Percentiles rank a stretch among this genome's conserved stretches.
Evolutionary conservation across 2,113 vertebrate species (phyloP).

Genomic region (Tragelaphus imberbis): DNA sequence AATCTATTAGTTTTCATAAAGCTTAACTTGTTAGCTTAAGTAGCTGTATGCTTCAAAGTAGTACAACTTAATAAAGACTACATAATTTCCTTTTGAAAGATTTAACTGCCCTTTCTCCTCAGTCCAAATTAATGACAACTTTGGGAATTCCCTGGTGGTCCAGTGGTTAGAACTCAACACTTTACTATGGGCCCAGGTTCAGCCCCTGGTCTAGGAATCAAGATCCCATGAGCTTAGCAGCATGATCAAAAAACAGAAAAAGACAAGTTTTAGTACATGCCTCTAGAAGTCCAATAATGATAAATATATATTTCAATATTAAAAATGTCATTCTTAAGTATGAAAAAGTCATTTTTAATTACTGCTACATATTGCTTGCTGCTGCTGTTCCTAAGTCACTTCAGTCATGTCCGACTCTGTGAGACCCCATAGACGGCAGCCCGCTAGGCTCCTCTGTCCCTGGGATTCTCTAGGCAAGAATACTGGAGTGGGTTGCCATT

Average conservation of each 20-base stretch:
- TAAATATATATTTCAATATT: neutral
- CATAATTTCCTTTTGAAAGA: slow-evolving; percentile 35
- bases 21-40: neutral
- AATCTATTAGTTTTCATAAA: slow-evolving; percentile 3
- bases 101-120: neutral
- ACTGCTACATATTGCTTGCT: neutral
- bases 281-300: slow-evolving; percentile 18
- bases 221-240: neutral
- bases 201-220: neutral
- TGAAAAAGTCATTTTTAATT: slow-evolving; percentile 21
- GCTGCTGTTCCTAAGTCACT: no score
- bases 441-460: no score
- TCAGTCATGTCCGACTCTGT: no score
- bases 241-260: neutral
- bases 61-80: slow-evolving; percentile 12
- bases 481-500: no score
- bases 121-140: slow-evolving; percentile 5
- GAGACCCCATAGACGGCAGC: no score
- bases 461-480: no score
- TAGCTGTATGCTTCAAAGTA: neutral
- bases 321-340: slow-evolving; percentile 18
- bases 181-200: neutral
- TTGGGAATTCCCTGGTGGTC: neutral
- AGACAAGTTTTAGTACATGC: neutral
- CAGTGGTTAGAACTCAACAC: neutral